Conservation (phyloP, 2,888 invertebrate species). For the Trisateles emortualis region DNA sequence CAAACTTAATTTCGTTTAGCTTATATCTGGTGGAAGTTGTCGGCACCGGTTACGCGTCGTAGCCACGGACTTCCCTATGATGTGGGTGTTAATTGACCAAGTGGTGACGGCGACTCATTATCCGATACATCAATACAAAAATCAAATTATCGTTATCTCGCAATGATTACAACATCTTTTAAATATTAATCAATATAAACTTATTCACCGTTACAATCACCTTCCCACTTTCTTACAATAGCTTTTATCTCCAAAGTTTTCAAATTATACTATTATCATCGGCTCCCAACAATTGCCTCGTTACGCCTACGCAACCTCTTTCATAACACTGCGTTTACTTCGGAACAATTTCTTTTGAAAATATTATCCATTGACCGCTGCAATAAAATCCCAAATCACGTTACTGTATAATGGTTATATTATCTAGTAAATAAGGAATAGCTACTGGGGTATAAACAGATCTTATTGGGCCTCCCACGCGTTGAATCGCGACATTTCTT, state of each 20-base stretch:
- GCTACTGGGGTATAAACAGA: conserved; percentile 48
- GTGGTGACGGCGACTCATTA: no score
- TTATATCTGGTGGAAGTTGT: no score
- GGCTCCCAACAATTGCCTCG: conserved; percentile 6
- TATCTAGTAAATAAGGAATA: conserved; percentile 47
- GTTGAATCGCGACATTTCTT: conserved; percentile 32
- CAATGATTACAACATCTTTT: neutral
- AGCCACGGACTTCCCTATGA: no score
- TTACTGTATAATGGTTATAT: conserved; percentile 31
- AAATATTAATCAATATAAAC: neutral
- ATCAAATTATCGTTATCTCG: no score
- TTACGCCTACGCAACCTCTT: conserved; percentile 10
- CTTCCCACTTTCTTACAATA: neutral
- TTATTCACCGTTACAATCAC: neutral
- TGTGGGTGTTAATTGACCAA: no score
- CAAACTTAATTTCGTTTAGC: no score
- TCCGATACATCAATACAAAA: no score
- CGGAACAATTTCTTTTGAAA: neutral
- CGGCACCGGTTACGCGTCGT: no score
- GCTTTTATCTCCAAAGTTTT: neutral
- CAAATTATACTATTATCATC: neutral
- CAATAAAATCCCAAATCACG: conserved; percentile 27
- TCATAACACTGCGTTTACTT: conserved; percentile 3
- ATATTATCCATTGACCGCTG: conserved; percentile 2
- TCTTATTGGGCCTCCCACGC: conserved; percentile 54